These are phyloP conservation scores for Mizuhopecten yessoensis DNA, from an alignment of 1,140 invertebrate species.

Conservation along the genomic window DNA sequence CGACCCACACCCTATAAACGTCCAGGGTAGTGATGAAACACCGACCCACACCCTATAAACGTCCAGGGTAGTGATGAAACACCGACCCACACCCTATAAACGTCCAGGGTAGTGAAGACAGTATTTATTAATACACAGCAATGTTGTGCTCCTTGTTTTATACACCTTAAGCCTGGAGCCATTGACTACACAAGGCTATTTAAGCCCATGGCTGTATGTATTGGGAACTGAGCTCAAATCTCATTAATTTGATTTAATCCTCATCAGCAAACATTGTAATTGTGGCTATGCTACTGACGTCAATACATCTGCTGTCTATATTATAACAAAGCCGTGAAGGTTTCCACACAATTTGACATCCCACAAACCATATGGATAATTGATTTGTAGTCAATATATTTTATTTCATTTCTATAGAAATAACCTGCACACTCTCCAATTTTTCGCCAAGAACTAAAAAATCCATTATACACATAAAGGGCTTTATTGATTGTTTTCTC, in stretches of 20 bases:
- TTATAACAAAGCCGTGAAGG: not conserved
- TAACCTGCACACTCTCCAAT: not conserved
- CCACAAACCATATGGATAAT: not conserved
- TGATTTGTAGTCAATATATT: slow-evolving; percentile 7
- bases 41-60: not conserved
- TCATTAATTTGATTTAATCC: slow-evolving; percentile 7
- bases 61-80: not conserved
- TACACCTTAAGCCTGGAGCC: not conserved
- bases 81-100: not conserved
- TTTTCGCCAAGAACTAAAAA: not conserved
- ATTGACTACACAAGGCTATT: not conserved
- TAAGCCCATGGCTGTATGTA: not conserved
- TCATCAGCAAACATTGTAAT: slow-evolving; percentile 28
- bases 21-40: not conserved
- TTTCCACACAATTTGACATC: not conserved
- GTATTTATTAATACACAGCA: not conserved
- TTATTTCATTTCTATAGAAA: not conserved
- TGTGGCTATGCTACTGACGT: not conserved
- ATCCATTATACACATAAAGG: too few relatives aligned
- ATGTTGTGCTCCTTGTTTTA: not conserved
- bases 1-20: too few relatives aligned
- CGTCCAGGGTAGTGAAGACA: not conserved
- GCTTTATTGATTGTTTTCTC: not conserved
- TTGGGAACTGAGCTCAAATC: not conserved
- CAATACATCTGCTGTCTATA: not conserved